Conservation (phyloP, 2,888 invertebrate genomes). For the Pedicia rivosa region DNA sequence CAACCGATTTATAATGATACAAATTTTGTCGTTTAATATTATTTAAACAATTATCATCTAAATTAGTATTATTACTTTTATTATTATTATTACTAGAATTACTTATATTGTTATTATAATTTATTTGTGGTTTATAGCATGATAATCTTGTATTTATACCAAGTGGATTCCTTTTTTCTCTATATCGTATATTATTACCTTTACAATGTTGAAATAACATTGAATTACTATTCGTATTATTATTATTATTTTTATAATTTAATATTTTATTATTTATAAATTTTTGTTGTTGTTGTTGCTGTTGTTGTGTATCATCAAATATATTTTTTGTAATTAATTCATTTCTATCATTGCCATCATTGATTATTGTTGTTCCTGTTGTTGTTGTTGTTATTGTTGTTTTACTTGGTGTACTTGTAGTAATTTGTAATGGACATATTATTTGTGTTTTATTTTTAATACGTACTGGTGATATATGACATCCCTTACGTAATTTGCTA, state of each 20-base stretch:
- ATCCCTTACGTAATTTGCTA: neutral
- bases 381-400: neutral
- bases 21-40: neutral
- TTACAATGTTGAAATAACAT: too few relatives aligned
- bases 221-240: too few relatives aligned
- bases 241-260: too few relatives aligned
- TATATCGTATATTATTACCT: neutral
- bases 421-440: neutral
- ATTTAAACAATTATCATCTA: neutral
- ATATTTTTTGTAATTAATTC: neutral
- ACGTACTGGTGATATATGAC: constrained; percentile 8
- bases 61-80: too few relatives aligned
- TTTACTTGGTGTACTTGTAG: neutral
- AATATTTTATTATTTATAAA: neutral
- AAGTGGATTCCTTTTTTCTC: constrained; percentile 10
- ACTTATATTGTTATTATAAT: too few relatives aligned
- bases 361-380: neutral
- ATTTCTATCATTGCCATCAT: too few relatives aligned
- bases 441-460: constrained; percentile 7
- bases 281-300: too few relatives aligned
- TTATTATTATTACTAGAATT: too few relatives aligned
- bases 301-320: neutral
- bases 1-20: constrained; percentile 9
- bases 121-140: constrained; percentile 9
- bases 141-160: constrained; percentile 8